Conservation (phyloP, 1,140 invertebrate species). For the Pseudomyrmex flavicornis region DNA sequence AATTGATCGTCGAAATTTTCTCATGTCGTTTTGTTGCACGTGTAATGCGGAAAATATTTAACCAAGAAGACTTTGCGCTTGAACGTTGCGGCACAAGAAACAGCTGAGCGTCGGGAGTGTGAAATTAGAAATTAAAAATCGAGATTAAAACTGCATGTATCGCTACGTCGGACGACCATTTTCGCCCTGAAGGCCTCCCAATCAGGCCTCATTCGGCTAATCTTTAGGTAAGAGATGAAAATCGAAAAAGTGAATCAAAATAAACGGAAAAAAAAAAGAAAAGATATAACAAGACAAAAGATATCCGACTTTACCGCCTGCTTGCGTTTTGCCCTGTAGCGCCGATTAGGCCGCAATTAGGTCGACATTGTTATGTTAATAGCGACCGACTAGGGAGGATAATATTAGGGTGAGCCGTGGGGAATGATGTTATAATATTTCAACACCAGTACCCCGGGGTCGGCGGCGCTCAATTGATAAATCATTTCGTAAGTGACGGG, state of each 20-base stretch:
- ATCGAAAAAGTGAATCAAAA: slow-evolving; percentile 6
- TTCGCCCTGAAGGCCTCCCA: neutral
- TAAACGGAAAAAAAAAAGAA: neutral
- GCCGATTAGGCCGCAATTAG: slow-evolving; percentile 84
- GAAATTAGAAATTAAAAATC: slow-evolving; percentile 34
- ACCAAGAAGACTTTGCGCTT: neutral
- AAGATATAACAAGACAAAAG: slow-evolving; percentile 18
- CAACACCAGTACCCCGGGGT: slow-evolving; percentile 80
- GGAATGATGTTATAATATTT: slow-evolving; percentile 85
- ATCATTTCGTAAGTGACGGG: slow-evolving; percentile 80
- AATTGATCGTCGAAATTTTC: slow-evolving; percentile 26
- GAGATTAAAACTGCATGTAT: neutral
- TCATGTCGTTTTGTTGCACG: neutral
- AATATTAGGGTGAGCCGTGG: slow-evolving; percentile 81
- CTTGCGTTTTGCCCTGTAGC: slow-evolving; percentile 71
- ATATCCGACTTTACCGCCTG: slow-evolving; percentile 43
- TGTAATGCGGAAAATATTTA: neutral
- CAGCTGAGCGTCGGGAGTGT: neutral
- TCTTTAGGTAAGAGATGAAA: slow-evolving; percentile 30
- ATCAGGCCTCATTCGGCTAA: slow-evolving; percentile 19
- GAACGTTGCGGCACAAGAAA: neutral
- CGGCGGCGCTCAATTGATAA: slow-evolving; percentile 82
- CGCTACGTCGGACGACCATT: neutral
- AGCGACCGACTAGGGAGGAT: slow-evolving; percentile 74
- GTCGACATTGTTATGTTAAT: slow-evolving; percentile 85